Evolutionary conservation across 2,113 vertebrate genomes (phyloP), one percentile per base, ranked within the genome.

Genomic region (Haplochromis vanheusdeni): DNA sequence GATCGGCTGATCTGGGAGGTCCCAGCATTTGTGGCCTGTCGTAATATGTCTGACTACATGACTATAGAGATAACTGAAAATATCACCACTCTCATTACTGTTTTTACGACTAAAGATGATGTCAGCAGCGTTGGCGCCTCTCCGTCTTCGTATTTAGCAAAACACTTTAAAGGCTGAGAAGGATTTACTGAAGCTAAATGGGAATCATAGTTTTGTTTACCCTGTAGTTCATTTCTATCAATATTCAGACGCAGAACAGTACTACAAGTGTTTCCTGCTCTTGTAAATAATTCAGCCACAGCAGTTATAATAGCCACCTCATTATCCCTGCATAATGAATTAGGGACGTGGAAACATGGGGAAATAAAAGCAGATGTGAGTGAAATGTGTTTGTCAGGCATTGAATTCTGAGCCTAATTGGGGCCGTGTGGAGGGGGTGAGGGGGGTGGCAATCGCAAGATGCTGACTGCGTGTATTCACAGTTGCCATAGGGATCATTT

Each of bases 271-370:
- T 85, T 91, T 62, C n/a, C 86, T 91, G 86, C 17, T 35, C 54
- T 56, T 85, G 80, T 88, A 88, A 94, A 93, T 90, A 90, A 89
- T 90, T 90, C 28, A 91, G 6, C 73, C 80, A 65, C 85, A 84
- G 86, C 87, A 83, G 56, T 91, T 75, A 79, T 52, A 79, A 84
- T 77, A 85, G 49, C 65, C 79, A 84, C 80, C 85, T 94, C 88
- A 91, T 92, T 94, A 92, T 89, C 58, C 31, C 28, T 6, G 19
- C 62, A 83, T 89, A 80, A 85, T 79, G 82, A 89, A 84, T 83
- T 90, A 87, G 60, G 83, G 49, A 83, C 49, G 73, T 58, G 89
- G 79, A 91, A 91, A 84, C 58, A 79, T 6, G 16, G 35, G 49
- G 55, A 86, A 89, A 82, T 73, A 85, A 62, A 87, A 55, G 81